Conservation (phyloP, 2,113 vertebrate species). For the Stercorarius parasiticus region DNA sequence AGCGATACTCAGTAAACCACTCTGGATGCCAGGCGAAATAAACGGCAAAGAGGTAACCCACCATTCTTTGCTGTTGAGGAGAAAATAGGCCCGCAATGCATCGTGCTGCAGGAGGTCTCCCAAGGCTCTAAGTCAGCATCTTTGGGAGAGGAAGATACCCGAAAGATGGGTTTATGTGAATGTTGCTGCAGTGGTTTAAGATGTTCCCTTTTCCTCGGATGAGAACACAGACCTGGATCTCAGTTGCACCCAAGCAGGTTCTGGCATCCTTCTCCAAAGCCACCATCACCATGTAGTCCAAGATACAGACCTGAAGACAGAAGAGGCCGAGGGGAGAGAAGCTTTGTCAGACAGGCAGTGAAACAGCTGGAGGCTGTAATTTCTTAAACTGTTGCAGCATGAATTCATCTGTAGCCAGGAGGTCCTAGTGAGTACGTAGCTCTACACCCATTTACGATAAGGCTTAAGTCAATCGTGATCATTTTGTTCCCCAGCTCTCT, state of each 20-base stretch:
- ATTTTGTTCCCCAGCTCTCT: not conserved
- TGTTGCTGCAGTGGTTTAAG: not conserved
- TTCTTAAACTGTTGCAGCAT: not conserved
- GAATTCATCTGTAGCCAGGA: not conserved
- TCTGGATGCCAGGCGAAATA: not conserved
- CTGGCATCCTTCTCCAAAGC: not conserved
- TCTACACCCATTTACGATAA: not conserved
- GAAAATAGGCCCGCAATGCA: not conserved
- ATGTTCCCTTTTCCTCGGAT: not conserved
- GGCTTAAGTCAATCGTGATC: not conserved
- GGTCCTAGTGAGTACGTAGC: not conserved
- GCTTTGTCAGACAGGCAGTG: not conserved
- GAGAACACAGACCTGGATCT: not conserved
- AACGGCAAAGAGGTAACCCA: not conserved
- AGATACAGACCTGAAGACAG: not conserved
- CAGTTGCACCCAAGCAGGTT: not conserved
- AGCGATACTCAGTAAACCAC: not conserved
- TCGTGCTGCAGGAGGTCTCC: not conserved
- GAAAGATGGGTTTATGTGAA: not conserved
- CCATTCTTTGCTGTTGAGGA: not conserved
- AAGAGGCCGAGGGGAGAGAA: not conserved
- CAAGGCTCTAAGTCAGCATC: not conserved
- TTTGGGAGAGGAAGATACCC: not conserved
- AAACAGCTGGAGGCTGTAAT: not conserved
- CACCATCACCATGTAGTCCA: fast-evolving